Conservation (phyloP, 2,888 invertebrate species). For the Idaea straminata region DNA sequence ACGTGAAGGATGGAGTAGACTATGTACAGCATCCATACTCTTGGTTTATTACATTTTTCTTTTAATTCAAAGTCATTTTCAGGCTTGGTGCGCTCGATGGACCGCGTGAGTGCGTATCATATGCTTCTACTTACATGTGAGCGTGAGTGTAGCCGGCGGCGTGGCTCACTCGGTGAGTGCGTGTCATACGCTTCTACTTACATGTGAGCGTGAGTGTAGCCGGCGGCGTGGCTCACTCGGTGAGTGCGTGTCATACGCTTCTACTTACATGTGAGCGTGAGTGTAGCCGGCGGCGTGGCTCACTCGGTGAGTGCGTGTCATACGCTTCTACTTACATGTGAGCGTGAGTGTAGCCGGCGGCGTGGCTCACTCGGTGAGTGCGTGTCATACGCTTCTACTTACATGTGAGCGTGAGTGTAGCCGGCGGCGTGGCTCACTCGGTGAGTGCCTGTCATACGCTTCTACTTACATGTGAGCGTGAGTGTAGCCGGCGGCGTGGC, state of each 20-base stretch:
- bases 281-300: slow-evolving; percentile 78
- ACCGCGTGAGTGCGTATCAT: slow-evolving; percentile 80
- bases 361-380: slow-evolving; percentile 81
- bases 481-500: slow-evolving; percentile 80
- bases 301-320: slow-evolving; percentile 83
- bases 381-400: slow-evolving; percentile 81
- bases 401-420: too few species aligned
- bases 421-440: slow-evolving; percentile 79
- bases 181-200: slow-evolving; percentile 82
- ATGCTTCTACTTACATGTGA: slow-evolving; percentile 73
- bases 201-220: too few species aligned
- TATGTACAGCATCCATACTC: background rate
- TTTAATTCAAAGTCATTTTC: too few species aligned
- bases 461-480: too few species aligned
- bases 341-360: too few species aligned
- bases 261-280: slow-evolving; percentile 75
- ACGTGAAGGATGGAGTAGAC: background rate
- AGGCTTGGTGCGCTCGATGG: slow-evolving; percentile 74
- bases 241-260: slow-evolving; percentile 83
- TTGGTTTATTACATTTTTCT: too few species aligned
- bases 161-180: slow-evolving; percentile 81
- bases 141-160: slow-evolving; percentile 56
- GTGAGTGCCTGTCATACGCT: slow-evolving; percentile 84
- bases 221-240: slow-evolving; percentile 80
- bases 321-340: slow-evolving; percentile 80